A percentile compares a stretch with the other conserved stretches of the same genome.
These are phyloP conservation scores for Ephydatia muelleri DNA, from an alignment of 37 sponge, comb jelly and placozoan genomes.

Conservation along the genomic window DNA sequence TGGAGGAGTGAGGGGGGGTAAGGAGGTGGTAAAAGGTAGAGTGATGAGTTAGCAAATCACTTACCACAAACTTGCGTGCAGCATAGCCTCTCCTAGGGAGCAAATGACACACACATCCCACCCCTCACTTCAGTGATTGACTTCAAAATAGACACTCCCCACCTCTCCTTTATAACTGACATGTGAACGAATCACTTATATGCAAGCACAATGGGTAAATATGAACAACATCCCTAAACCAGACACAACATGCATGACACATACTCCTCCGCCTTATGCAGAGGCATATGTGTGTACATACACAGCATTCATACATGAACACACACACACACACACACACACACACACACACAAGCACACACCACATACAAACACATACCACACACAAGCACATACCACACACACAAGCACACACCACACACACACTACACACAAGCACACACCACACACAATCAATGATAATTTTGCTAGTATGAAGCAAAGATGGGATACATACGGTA, in stretches of 20 bases:
- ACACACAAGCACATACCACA: not conserved
- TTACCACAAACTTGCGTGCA: too few relatives aligned
- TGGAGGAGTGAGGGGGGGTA: not conserved
- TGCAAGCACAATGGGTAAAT: not conserved
- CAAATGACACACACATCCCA: too few relatives aligned
- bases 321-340: not conserved
- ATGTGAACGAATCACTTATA: not conserved
- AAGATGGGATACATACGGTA: not conserved
- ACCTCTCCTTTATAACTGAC: not conserved
- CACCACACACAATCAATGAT: not conserved
- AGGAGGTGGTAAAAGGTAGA: too few relatives aligned
- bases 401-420: constrained; percentile 9
- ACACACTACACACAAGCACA: too few relatives aligned
- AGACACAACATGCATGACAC: not conserved
- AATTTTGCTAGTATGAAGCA: not conserved
- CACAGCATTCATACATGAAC: not conserved
- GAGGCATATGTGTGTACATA: not conserved
- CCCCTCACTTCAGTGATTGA: not conserved
- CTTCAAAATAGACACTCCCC: not conserved
- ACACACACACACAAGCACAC: constrained; percentile 15
- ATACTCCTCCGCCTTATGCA: not conserved
- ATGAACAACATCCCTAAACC: too few relatives aligned
- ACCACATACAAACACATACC: constrained; percentile 16
- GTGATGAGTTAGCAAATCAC: too few relatives aligned
- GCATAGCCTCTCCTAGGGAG: too few relatives aligned